Percentiles rank a stretch among this genome's conserved stretches.
Conservation (phyloP, 53 echinoderm and acorn worm species). For the Zoroaster sp. region DNA sequence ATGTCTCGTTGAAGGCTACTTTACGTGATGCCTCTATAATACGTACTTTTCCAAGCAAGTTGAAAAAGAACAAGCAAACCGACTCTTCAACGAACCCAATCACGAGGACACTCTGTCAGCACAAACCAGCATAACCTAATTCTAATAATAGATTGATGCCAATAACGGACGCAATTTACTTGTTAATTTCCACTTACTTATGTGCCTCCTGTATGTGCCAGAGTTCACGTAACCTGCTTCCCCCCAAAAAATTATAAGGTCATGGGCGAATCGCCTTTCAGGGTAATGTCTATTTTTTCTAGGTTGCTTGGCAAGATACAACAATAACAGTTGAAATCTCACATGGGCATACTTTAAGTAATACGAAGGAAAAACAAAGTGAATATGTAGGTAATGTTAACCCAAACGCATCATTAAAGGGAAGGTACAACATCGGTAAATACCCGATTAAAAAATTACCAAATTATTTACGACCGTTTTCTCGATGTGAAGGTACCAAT, state of each 20-base stretch:
- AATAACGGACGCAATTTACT: conserved; percentile 36
- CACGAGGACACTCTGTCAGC: neutral
- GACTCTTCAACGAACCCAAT: neutral
- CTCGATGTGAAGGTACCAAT: no score
- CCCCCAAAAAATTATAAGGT: neutral
- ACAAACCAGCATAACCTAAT: neutral
- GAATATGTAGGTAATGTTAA: no score
- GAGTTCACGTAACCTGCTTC: neutral
- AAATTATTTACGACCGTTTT: no score
- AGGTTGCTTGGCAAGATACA: neutral
- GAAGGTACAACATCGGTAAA: no score
- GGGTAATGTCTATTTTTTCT: neutral
- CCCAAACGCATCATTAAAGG: no score
- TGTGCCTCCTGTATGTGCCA: conserved; percentile 16
- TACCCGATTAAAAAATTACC: no score
- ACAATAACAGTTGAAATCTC: neutral
- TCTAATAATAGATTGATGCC: neutral
- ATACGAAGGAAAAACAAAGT: no score
- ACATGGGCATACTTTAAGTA: no score
- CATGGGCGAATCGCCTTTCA: neutral
- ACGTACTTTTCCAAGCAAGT: no score
- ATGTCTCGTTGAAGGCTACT: no score
- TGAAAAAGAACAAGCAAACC: neutral
- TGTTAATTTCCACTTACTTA: conserved; percentile 42
- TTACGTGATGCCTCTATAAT: no score